Base-by-base conservation (phyloP, 2,113 vertebrate species). In the Lanius collurio region DNA sequence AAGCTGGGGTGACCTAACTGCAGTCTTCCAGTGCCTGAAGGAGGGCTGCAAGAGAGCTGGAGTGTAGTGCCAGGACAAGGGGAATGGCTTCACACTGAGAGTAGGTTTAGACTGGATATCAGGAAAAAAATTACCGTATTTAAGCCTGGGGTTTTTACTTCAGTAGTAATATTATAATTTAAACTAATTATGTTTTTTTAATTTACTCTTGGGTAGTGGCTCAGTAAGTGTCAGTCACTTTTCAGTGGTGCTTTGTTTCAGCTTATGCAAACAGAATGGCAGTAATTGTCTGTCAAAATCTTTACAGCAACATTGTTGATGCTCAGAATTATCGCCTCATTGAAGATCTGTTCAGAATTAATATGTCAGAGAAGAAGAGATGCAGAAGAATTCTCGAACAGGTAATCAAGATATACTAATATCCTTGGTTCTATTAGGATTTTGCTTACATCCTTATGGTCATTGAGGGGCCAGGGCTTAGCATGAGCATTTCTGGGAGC, bases 341-440 rank as follows among this genome's bases (percentile, higher is more conserved):
- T 92, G 99, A 99, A 96, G 99, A 99, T 88, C 97, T 99, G 42
- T 99, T 99, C 97, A 99, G 99, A 90, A 98, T 98, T 92, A 99
- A 99, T 86, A 97, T 99, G 96, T 98, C 98, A 81, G 99, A 99
- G 97, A 99, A 99, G 96, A 99, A 99, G 96, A 98, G 99, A 11
- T 99, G 99, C 92, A 98, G 99, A 88, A 98, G 98, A 95, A 99
- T 99, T 93, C 98, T 99, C 12, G 99, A 99, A 71, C 99, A 99
- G 98, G 99, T 99, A 96, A 41, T 73, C n/a, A 42, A 44, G 47
- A 93, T 82, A 76, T 21, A 60, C 15, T 9, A 11, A 10, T 52
- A 26, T 50, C 15, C 13, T 75, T 56, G 2, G 23, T 90, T 91
- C 37, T 77, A 15, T 68, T 41, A 83, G 31, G 46, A 26, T 70